A percentile compares a stretch with the other conserved stretches of the same genome.
These are phyloP conservation scores for Spongilla lacustris DNA, from an alignment of 37 sponge, comb jelly and placozoan species.

Conservation along the genomic window DNA sequence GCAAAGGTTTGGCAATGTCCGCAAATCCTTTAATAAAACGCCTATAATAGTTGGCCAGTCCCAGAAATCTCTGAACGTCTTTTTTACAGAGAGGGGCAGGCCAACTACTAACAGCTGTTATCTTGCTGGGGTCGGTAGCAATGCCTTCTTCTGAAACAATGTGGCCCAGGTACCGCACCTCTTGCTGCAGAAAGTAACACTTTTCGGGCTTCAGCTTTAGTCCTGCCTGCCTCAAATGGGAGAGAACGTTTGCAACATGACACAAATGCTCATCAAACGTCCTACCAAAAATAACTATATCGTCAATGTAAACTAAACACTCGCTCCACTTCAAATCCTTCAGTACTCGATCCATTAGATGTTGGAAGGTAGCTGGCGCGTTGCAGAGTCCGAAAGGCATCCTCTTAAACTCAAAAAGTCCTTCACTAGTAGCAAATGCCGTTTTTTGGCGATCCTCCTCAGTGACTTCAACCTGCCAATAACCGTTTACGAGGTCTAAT, in stretches of 20 bases:
- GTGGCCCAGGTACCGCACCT: constrained; percentile 42
- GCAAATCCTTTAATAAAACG: too few species aligned
- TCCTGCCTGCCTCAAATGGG: constrained; percentile 23
- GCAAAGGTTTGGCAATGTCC: too few species aligned
- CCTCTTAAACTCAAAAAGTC: constrained; percentile 45
- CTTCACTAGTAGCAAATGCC: constrained; percentile 37
- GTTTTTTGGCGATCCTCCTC: constrained; percentile 33
- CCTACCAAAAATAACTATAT: constrained; percentile 25
- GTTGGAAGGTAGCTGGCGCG: constrained; percentile 45
- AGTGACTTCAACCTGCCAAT: constrained; percentile 39
- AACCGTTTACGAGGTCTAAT: constrained; percentile 42
- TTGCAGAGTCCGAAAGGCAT: constrained; percentile 60
- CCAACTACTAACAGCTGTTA: constrained; percentile 7
- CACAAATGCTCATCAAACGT: constrained; percentile 29
- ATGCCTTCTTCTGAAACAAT: constrained; percentile 39
- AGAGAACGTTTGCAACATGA: constrained; percentile 21
- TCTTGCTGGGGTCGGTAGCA: constrained; percentile 26
- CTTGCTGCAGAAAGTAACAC: constrained; percentile 15
- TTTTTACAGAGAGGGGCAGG: constrained; percentile 6
- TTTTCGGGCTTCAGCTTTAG: constrained; percentile 36
- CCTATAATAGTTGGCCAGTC: too few species aligned
- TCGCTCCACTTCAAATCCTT: not conserved
- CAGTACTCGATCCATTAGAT: constrained; percentile 35
- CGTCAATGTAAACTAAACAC: constrained; percentile 43
- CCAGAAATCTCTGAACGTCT: too few species aligned